Base-by-base conservation (phyloP, 1,140 invertebrate genomes). In the Episyrphus balteatus region DNA sequence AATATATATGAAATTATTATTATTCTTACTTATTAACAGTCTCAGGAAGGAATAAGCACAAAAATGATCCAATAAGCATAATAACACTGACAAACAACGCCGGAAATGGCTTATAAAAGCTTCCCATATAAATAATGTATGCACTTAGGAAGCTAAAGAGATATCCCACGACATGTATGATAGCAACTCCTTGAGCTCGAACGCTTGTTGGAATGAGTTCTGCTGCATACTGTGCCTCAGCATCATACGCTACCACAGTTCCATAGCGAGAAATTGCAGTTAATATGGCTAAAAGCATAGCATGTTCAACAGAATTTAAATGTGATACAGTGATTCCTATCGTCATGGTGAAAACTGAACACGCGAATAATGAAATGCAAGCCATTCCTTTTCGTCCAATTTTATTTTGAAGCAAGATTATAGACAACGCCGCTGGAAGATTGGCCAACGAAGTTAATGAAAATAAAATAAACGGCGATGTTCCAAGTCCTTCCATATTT, bases 191-290 rank as follows among this genome's bases (percentile, higher is more conserved):
- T 49, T 75, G 72, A 1, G 70, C 76, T 26, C 81, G 66, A 0
- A 83, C 73, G 32, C 75, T 73, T 0, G 81, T 83, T 1, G 81
- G 81, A 45, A 79, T 75, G 17, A 80, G 65, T 55, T 84, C 80
- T 1, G 79, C 76, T 12, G 78, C 76, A 56, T 82, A 83, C 48
- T 78, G 76, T 37, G 80, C 61, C 58, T 75, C 62, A 2, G 79
- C 75, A 56, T 79, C 76, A 58, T 81, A 83, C 32, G 79, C 75
- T 8, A 80, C 73, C 14, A 76, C 76, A 19, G 76, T 75, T 17
- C 74, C 75, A 49, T 77, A 75, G 46, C 80, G 70, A 8, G 78
- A 78, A 42, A 79, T 54, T 12, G 79, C 70, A n/a, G 61, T 50
- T 60, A 66, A 61, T 5, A 61, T 30, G 6, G 57, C 61, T 18